Percentiles rank a stretch among this genome's conserved stretches.
These are phyloP conservation scores for Dicaeum eximium DNA, from an alignment of 2,113 vertebrate genomes.

Conservation along the genomic window DNA sequence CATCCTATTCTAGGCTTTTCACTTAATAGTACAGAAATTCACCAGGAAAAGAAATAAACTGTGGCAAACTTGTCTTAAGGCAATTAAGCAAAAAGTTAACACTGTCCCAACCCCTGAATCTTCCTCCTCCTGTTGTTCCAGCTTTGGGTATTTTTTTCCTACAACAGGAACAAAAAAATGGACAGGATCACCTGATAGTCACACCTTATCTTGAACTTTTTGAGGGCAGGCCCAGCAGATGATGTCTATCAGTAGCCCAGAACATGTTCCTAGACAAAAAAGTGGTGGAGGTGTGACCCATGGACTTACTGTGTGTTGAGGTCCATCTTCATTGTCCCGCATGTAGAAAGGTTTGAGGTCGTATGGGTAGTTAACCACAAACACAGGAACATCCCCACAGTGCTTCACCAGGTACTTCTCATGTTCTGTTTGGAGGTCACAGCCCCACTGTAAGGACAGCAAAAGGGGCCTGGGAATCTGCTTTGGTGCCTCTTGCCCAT, in stretches of 20 bases:
- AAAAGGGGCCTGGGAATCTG: not conserved
- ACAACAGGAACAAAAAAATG: not conserved
- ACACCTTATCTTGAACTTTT: not conserved
- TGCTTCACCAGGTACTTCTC: slow-evolving; percentile 92
- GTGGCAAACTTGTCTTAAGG: not conserved
- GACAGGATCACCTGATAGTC: not conserved
- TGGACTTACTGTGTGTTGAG: slow-evolving; percentile 81
- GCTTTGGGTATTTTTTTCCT: not conserved
- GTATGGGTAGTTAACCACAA: slow-evolving; percentile 90
- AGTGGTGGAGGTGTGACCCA: not conserved
- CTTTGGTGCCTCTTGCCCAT: not conserved
- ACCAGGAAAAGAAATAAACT: not conserved
- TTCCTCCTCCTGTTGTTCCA: not conserved
- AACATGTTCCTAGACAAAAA: not conserved
- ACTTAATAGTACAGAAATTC: not conserved
- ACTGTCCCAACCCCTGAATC: not conserved
- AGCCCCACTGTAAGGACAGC: slow-evolving; percentile 85
- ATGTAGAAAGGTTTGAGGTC: slow-evolving; percentile 95
- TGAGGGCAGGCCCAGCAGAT: not conserved
- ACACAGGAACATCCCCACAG: slow-evolving; percentile 87
- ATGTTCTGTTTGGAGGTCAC: slow-evolving; percentile 90
- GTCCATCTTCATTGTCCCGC: slow-evolving; percentile 86
- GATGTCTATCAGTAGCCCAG: not conserved
- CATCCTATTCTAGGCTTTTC: not conserved
- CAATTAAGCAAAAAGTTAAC: not conserved